Percentiles rank a stretch among this genome's conserved stretches.
Evolutionary conservation across 2,888 invertebrate species (phyloP).

Genomic region (Drosophila ustulata): DNA sequence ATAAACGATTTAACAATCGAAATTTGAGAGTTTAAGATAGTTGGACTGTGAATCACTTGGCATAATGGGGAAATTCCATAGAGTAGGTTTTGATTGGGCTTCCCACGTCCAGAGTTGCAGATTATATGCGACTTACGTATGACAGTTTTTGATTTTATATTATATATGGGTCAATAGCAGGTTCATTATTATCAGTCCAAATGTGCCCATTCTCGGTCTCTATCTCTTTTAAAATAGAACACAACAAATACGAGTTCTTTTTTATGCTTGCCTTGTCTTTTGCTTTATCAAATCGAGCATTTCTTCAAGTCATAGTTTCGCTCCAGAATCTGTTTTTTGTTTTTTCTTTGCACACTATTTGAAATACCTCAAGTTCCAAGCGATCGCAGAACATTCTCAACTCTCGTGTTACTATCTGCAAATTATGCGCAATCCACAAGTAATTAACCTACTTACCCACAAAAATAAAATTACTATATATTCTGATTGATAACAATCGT

Average conservation of each 20-base stretch:
- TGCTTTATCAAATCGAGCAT: not conserved
- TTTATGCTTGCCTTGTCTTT: not conserved
- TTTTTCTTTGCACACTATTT: not conserved
- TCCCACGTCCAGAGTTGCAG: constrained; percentile 4
- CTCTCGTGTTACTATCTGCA: constrained; percentile 17
- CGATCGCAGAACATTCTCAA: not conserved
- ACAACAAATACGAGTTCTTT: constrained; percentile 5
- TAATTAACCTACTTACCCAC: constrained; percentile 26
- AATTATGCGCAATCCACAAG: constrained; percentile 7
- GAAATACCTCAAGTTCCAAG: not conserved
- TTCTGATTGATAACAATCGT: constrained; percentile 8
- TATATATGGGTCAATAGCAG: constrained; percentile 53
- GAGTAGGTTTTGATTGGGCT: not conserved
- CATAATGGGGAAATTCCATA: constrained; percentile 18
- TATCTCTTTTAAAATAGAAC: not conserved
- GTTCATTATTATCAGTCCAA: constrained; percentile 49
- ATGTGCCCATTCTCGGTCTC: not conserved
- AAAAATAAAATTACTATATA: not conserved
- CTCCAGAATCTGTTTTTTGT: not conserved
- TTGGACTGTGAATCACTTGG: not conserved
- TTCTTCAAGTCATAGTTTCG: not conserved
- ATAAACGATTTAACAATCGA: constrained; percentile 19
- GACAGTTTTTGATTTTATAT: not conserved
- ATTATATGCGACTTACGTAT: not conserved
- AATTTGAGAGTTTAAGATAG: constrained; percentile 1